phyloP scores from a whole-genome alignment of 2,797 vertebrate genomes.

The Leptodactylus fallax region DNA sequence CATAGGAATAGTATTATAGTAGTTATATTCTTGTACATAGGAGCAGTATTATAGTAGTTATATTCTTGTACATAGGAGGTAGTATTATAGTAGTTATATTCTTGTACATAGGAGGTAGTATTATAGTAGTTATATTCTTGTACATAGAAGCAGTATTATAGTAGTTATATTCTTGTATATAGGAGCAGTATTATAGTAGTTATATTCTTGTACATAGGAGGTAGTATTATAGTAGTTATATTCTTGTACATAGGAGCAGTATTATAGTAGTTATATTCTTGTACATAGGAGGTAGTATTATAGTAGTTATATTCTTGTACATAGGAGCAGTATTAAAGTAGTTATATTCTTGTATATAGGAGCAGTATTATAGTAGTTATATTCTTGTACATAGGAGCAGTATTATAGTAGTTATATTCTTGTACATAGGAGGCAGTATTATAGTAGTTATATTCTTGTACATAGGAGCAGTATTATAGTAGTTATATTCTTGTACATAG shows the following conservation, averaged over 20 bases:
- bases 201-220: neutral
- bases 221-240: slow-evolving; percentile 2
- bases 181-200: neutral
- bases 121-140: slow-evolving; percentile 15
- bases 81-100: slow-evolving; percentile 17
- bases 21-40: no score
- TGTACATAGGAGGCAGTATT: neutral
- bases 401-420: slow-evolving; percentile 10
- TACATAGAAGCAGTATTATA: neutral
- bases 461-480: neutral
- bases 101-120: neutral
- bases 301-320: slow-evolving; percentile 14
- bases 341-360: neutral
- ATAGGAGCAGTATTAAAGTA: neutral
- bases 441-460: slow-evolving; percentile 2
- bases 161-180: no score
- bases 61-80: neutral
- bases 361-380: neutral
- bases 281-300: neutral
- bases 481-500: slow-evolving; percentile 5
- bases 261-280: slow-evolving; percentile 14
- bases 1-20: neutral
- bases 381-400: neutral
- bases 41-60: no score
- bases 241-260: slow-evolving; percentile 3